These are phyloP conservation scores for Eidolon dupreanum DNA, from an alignment of 2,797 vertebrate genomes.

Conservation along the genomic window DNA sequence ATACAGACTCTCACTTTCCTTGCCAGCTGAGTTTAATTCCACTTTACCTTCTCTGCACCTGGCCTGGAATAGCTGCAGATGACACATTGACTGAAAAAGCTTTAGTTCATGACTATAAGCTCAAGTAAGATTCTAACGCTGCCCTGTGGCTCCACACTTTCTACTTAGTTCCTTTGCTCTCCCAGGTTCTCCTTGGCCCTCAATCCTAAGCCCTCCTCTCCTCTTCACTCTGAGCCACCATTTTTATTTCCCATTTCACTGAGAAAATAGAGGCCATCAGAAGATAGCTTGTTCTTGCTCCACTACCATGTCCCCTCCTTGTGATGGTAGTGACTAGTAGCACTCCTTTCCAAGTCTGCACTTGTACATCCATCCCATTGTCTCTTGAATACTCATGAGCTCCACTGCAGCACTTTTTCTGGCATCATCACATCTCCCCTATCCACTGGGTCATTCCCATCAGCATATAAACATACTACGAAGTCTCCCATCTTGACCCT, in stretches of 20 bases:
- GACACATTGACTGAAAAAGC: background rate
- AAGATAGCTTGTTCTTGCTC: background rate
- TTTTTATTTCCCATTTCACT: background rate
- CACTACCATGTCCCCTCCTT: rapidly evolving
- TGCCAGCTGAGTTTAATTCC: too few relatives aligned
- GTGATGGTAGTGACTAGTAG: too few relatives aligned
- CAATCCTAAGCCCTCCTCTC: background rate
- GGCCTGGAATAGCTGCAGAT: background rate
- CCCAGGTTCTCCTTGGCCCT: background rate
- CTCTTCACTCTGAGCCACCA: background rate
- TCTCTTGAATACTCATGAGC: background rate
- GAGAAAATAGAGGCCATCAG: background rate
- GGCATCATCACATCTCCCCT: background rate
- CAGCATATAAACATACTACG: background rate
- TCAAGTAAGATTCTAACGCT: rapidly evolving
- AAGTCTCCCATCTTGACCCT: background rate
- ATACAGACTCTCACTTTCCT: background rate
- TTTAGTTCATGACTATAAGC: background rate
- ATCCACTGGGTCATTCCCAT: rapidly evolving
- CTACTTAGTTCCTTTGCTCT: rapidly evolving
- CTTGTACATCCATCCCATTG: rapidly evolving
- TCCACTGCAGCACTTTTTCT: background rate
- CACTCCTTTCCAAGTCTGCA: background rate
- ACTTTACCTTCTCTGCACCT: background rate
- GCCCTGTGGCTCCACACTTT: background rate